Evolutionary conservation across 92 coral and sea anemone genomes (phyloP), one percentile per base, ranked within the genome.

Genomic region (Epizoanthus fatuus): DNA sequence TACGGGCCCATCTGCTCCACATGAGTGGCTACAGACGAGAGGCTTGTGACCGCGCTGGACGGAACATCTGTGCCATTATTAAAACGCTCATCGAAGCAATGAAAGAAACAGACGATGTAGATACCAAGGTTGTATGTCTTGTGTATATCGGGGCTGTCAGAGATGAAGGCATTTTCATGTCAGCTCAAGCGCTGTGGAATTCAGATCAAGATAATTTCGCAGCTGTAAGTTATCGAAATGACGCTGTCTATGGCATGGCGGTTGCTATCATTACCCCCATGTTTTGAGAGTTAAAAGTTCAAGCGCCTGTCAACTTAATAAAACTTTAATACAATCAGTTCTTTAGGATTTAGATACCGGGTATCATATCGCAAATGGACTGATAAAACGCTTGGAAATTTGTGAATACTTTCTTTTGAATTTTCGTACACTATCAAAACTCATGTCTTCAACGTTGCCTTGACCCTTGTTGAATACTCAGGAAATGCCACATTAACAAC

Each of bases 141-240:
- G 95, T 91, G 2, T 94, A 89, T 63, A 87, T 94, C 38, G 98
- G 93, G 0, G 93, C 98, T 3, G 94, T 94, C 45, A 86, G 93
- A 54, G 98, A 92, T 17, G 90, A 91, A 63, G 95, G 98, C 51
- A 83, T 94, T 40, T 92, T 90, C 60, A 93, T 91, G 75, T 81
- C 94, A 3, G 87, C 95, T 40, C 98, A 94, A 37, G 91, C 98
- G 0, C 81, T 94, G 16, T 94, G 98, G 98, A 91, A 94, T 69
- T 86, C 84, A 16, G 93, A 94, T 54, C 90, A 90, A 69, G 95
- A 94, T 67, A 92, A 94, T 90, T 92, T 94, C 52, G 93, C 97
- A 9, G 97, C 95, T 2, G 97, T 87, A 38, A 94, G 97, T 81
- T 94, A 82, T 77, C 80, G 98, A 13, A 92, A 90, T 54, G 95